phyloP scores from a whole-genome alignment of 2,113 vertebrate species.

The Microtus pennsylvanicus region DNA sequence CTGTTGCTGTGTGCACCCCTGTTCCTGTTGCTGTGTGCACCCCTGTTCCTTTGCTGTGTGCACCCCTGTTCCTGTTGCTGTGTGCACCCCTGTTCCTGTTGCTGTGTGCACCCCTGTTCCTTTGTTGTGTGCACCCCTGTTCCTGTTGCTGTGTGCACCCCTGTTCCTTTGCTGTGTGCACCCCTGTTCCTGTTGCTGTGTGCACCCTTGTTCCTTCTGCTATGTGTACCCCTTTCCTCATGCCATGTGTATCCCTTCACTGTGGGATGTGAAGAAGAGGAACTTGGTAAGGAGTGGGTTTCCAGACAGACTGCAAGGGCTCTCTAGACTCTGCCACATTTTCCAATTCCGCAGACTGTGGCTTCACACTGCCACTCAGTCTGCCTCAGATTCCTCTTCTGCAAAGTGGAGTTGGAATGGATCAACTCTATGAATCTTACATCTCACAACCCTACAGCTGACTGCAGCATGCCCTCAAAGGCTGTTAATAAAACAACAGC shows the following conservation, averaged over 20 bases:
- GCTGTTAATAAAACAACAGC: background rate
- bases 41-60: too few species aligned
- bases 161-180: too few species aligned
- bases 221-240: background rate
- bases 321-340: background rate
- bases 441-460: background rate
- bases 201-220: background rate
- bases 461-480: background rate
- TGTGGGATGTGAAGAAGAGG: slow-evolving; percentile 19
- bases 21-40: too few species aligned
- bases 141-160: too few species aligned
- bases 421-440: background rate
- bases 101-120: too few species aligned
- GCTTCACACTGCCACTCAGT: slow-evolving; percentile 21
- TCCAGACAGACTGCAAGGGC: background rate
- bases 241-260: background rate
- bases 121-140: too few species aligned
- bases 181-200: background rate
- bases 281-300: background rate
- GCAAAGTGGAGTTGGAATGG: slow-evolving; percentile 42
- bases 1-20: too few species aligned
- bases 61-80: too few species aligned
- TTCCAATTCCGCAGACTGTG: slow-evolving; percentile 11
- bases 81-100: too few species aligned
- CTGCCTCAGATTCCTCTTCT: slow-evolving; percentile 7